Evolutionary conservation across 1,140 invertebrate genomes (phyloP).

Genomic region (Mamestra configurata): DNA sequence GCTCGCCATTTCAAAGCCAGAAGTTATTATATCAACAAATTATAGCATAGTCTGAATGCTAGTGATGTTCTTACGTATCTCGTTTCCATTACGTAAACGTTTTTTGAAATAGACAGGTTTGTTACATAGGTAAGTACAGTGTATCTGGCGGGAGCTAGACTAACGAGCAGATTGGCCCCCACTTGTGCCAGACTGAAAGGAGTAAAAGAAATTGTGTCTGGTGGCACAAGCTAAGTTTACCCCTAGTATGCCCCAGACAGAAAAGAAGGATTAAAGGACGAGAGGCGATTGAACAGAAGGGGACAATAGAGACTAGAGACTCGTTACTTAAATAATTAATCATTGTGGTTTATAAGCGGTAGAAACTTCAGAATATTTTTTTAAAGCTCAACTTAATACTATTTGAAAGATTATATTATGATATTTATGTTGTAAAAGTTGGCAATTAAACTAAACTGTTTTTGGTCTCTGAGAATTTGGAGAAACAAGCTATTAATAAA

Average conservation of each 20-base stretch:
- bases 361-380: background rate
- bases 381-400: background rate
- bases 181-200: slow-evolving; percentile 1
- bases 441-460: background rate
- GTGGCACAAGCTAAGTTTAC: background rate
- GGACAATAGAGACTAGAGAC: background rate
- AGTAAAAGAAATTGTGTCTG: background rate
- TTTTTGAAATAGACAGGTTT: background rate
- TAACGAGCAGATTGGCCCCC: background rate
- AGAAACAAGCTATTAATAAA: background rate
- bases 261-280: background rate
- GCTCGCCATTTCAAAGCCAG: background rate
- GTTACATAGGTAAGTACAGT: background rate
- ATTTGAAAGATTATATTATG: background rate
- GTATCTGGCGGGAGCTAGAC: background rate
- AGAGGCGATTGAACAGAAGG: background rate
- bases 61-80: slow-evolving; percentile 15
- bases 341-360: background rate
- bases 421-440: background rate
- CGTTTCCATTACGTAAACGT: background rate
- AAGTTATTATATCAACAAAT: slow-evolving; percentile 24
- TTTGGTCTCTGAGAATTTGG: background rate
- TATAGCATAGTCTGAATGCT: slow-evolving; percentile 8
- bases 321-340: background rate
- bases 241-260: background rate